Percentiles rank a stretch among this genome's conserved stretches.
These are phyloP conservation scores for Drosophila busckii DNA, from an alignment of 1,140 invertebrate genomes.

Conservation along the genomic window DNA sequence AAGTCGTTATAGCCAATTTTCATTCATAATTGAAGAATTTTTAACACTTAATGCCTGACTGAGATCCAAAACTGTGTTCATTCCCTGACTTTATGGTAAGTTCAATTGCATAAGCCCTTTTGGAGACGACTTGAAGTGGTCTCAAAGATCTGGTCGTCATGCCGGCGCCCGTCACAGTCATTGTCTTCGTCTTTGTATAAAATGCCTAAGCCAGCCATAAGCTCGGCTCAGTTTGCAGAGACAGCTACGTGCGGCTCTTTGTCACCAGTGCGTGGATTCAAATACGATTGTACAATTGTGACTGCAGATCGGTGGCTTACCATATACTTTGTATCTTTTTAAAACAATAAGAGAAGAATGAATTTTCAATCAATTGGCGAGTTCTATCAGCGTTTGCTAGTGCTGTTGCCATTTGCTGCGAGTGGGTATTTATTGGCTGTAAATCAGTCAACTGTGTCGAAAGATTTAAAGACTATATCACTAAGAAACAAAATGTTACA, in stretches of 20 bases:
- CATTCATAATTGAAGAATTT: too few species aligned
- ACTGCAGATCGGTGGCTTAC: slow-evolving; percentile 1
- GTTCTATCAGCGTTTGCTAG: slow-evolving; percentile 59
- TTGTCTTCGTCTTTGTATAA: slow-evolving; percentile 38
- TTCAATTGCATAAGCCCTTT: too few species aligned
- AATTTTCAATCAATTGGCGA: slow-evolving; percentile 59
- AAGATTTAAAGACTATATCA: too few species aligned
- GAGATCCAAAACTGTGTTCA: too few species aligned
- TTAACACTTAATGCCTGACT: too few species aligned
- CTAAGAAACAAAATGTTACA: too few species aligned
- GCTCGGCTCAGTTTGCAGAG: slow-evolving; percentile 49
- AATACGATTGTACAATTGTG: slow-evolving; percentile 1
- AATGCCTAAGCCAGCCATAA: slow-evolving; percentile 35
- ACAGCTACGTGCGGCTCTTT: slow-evolving; percentile 44
- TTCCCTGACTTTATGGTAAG: too few species aligned
- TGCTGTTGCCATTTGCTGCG: slow-evolving; percentile 56
- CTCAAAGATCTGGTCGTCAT: slow-evolving; percentile 6
- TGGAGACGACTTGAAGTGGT: slow-evolving; percentile 1
- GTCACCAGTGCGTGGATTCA: slow-evolving; percentile 15
- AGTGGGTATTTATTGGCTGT: slow-evolving; percentile 47
- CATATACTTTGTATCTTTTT: too few species aligned
- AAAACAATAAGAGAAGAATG: slow-evolving; percentile 61
- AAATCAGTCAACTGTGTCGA: slow-evolving; percentile 56
- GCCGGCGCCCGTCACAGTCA: slow-evolving; percentile 1
- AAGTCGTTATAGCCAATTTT: too few species aligned